A percentile compares a stretch with the other conserved stretches of the same genome.
Evolutionary conservation across 2,797 vertebrate genomes (phyloP).

Genomic region (Tolypeutes matacus): DNA sequence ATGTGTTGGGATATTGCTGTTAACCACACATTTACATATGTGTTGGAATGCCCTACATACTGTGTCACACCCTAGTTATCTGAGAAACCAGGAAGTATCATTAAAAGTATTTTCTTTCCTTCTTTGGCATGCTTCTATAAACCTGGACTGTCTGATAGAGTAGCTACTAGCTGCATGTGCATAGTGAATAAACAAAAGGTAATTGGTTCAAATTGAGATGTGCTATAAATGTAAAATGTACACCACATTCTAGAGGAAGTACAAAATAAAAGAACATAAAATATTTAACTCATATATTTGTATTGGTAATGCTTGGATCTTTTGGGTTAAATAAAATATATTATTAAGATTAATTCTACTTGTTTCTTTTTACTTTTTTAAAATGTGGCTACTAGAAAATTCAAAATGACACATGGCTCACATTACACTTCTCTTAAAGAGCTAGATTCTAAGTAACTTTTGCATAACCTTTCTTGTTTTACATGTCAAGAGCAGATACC

Average conservation of each 20-base stretch:
- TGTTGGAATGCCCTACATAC: background rate
- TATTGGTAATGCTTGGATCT: background rate
- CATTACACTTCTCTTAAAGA: background rate
- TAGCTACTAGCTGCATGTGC: background rate
- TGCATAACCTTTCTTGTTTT: background rate
- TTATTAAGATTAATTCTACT: background rate
- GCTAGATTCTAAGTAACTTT: background rate
- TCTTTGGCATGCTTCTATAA: background rate
- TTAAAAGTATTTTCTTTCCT: background rate
- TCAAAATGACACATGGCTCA: background rate
- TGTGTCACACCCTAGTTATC: background rate
- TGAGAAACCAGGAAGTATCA: background rate
- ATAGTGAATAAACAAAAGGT: background rate
- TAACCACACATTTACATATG: background rate
- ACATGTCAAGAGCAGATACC: background rate
- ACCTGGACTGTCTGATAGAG: background rate
- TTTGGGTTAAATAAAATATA: background rate
- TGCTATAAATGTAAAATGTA: background rate
- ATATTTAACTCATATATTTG: background rate
- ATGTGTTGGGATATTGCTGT: background rate
- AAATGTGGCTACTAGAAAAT: background rate
- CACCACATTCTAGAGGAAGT: background rate
- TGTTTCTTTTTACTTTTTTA: background rate
- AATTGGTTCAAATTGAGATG: background rate
- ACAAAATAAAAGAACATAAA: background rate